phyloP scores from a whole-genome alignment of 2,888 invertebrate genomes.

The Meteorus cinctellus region DNA sequence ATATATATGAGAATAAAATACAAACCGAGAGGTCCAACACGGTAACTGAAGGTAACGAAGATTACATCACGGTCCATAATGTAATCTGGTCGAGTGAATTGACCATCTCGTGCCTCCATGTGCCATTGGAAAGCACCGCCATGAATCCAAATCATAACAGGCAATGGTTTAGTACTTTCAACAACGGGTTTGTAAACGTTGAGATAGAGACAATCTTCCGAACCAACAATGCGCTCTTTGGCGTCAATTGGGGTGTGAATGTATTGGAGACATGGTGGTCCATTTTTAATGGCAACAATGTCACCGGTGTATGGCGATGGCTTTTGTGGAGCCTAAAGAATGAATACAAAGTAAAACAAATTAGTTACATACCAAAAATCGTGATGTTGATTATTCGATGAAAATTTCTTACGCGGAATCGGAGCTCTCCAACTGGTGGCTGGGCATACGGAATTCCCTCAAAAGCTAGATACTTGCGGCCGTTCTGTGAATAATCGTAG shows the following conservation, averaged over 20 bases:
- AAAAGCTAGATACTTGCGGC: constrained; percentile 61
- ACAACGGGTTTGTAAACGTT: constrained; percentile 65
- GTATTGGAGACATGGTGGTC: constrained; percentile 64
- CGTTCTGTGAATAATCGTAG: constrained; percentile 59
- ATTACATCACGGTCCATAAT: constrained; percentile 81
- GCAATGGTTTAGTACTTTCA: constrained; percentile 51
- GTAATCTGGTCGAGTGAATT: constrained; percentile 74
- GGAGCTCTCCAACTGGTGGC: constrained; percentile 61
- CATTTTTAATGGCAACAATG: constrained; percentile 62
- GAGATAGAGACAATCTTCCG: constrained; percentile 68
- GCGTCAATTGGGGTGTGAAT: constrained; percentile 52
- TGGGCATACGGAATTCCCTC: constrained; percentile 67
- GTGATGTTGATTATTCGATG: neutral
- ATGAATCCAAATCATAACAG: constrained; percentile 69
- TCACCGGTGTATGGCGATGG: constrained; percentile 60
- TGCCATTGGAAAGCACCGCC: constrained; percentile 77
- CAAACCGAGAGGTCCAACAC: constrained; percentile 82
- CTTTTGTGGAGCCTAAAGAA: constrained; percentile 59
- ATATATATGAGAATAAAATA: neutral
- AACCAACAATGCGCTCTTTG: constrained; percentile 59
- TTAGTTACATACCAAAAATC: too few relatives aligned
- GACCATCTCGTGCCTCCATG: constrained; percentile 71
- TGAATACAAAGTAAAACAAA: neutral
- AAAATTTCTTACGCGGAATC: constrained; percentile 60
- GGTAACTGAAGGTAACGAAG: constrained; percentile 81